These are phyloP conservation scores for Danio albolineatus DNA, from an alignment of 2,797 vertebrate genomes.

Conservation along the genomic window DNA sequence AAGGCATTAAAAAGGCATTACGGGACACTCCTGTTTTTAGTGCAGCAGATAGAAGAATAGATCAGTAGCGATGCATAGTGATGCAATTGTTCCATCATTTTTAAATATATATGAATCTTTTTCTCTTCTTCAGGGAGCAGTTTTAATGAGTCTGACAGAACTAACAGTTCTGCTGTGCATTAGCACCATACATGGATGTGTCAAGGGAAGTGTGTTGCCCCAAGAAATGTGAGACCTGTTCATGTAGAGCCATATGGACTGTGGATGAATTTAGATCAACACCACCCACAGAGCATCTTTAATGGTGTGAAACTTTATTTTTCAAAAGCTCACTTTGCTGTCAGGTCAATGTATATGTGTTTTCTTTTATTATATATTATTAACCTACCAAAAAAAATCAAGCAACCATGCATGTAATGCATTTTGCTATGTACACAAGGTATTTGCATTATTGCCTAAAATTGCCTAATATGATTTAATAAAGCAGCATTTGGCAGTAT, in stretches of 20 bases:
- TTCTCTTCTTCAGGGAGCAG: background rate
- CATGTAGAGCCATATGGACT: slow-evolving; percentile 26
- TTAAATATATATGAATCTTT: background rate
- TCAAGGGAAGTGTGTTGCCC: slow-evolving; percentile 14
- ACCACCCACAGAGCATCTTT: slow-evolving; percentile 25
- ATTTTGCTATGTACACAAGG: background rate
- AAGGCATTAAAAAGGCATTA: background rate
- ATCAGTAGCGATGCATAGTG: background rate
- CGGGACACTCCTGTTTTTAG: background rate
- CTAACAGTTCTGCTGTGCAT: slow-evolving; percentile 1
- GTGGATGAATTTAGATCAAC: slow-evolving; percentile 38
- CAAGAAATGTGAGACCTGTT: slow-evolving; percentile 17
- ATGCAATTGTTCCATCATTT: background rate
- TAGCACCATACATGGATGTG: slow-evolving; percentile 16
- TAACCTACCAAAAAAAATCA: background rate
- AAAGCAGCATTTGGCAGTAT: background rate
- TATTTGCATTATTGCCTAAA: too few relatives aligned
- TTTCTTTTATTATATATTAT: background rate
- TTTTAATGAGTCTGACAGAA: background rate
- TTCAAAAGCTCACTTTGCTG: background rate
- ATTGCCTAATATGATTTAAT: background rate
- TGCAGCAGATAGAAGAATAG: background rate
- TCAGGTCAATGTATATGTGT: background rate
- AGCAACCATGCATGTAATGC: background rate
- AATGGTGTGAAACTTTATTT: background rate